phyloP scores from a whole-genome alignment of 92 coral and sea anemone genomes.

The Paragorgia papillata region DNA sequence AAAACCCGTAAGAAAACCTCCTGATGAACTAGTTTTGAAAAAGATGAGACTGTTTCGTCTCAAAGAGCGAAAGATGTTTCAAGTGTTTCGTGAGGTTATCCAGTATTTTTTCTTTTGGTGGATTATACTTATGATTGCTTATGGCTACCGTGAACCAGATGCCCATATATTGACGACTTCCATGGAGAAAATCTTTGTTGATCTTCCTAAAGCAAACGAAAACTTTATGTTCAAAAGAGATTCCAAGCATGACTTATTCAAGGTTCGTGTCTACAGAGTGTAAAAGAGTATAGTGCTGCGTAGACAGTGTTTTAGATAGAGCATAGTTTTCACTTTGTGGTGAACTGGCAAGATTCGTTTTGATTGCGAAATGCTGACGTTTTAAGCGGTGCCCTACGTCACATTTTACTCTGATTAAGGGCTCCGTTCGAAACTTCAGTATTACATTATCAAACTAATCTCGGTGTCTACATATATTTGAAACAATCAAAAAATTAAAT shows the following conservation, averaged over 20 bases:
- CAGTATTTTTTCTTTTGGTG: conserved; percentile 87
- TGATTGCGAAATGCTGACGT: too few relatives aligned
- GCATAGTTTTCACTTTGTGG: too few relatives aligned
- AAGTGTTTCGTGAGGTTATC: conserved; percentile 80
- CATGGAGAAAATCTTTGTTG: conserved; percentile 72
- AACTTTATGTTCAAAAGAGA: conserved; percentile 20
- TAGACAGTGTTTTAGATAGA: too few relatives aligned
- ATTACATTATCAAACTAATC: too few relatives aligned
- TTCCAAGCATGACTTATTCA: conserved; percentile 10
- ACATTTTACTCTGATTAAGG: too few relatives aligned
- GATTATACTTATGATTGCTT: conserved; percentile 86
- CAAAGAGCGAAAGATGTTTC: conserved; percentile 88
- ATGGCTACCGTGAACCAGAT: conserved; percentile 95
- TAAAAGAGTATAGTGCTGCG: too few relatives aligned
- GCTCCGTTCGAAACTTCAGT: too few relatives aligned
- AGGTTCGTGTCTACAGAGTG: conserved; percentile 21
- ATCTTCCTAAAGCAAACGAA: conserved; percentile 50
- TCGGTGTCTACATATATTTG: too few relatives aligned
- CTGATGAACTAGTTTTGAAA: conserved; percentile 60
- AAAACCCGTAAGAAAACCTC: conserved; percentile 3
- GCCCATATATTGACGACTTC: conserved; percentile 80
- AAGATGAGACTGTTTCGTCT: conserved; percentile 77
- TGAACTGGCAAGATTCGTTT: too few relatives aligned
- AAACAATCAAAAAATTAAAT: too few relatives aligned
- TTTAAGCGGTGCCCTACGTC: too few relatives aligned